These are phyloP conservation scores for Aricia agestis DNA, from an alignment of 1,140 invertebrate species.

Conservation along the genomic window DNA sequence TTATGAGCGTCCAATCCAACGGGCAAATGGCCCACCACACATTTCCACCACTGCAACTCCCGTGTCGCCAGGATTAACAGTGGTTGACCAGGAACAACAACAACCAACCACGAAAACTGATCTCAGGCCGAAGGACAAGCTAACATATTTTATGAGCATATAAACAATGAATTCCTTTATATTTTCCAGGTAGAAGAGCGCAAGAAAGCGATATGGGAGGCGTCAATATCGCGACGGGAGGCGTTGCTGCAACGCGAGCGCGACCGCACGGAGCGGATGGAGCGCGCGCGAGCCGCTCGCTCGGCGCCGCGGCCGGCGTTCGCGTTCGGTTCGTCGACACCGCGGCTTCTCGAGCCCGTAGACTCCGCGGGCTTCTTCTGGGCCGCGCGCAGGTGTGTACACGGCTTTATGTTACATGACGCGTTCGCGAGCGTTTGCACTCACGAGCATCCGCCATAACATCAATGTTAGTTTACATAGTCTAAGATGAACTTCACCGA, in stretches of 20 bases:
- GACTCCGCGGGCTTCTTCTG: slow-evolving; percentile 87
- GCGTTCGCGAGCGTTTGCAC: too few species aligned
- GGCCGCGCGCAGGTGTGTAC: slow-evolving; percentile 83
- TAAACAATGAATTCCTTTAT: neutral
- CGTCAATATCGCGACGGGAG: slow-evolving; percentile 88
- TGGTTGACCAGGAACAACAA: too few species aligned
- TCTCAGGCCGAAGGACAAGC: too few species aligned
- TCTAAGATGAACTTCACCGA: too few species aligned
- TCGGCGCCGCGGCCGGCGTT: slow-evolving; percentile 85
- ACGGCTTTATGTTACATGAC: neutral
- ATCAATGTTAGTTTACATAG: too few species aligned
- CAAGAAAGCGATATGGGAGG: slow-evolving; percentile 90
- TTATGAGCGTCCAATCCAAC: too few species aligned
- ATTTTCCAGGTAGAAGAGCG: slow-evolving; percentile 87
- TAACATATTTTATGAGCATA: neutral
- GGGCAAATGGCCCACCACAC: too few species aligned
- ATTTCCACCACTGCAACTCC: too few species aligned
- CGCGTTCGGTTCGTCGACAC: slow-evolving; percentile 93
- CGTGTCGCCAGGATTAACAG: too few species aligned
- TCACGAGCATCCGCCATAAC: too few species aligned
- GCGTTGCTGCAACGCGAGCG: slow-evolving; percentile 89
- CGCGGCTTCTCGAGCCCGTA: slow-evolving; percentile 88
- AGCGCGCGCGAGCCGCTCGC: slow-evolving; percentile 89
- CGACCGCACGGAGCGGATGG: slow-evolving; percentile 89
- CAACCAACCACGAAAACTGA: too few species aligned